Evolutionary conservation across 2,113 vertebrate genomes (phyloP).

Genomic region (Bostrychus sinensis): DNA sequence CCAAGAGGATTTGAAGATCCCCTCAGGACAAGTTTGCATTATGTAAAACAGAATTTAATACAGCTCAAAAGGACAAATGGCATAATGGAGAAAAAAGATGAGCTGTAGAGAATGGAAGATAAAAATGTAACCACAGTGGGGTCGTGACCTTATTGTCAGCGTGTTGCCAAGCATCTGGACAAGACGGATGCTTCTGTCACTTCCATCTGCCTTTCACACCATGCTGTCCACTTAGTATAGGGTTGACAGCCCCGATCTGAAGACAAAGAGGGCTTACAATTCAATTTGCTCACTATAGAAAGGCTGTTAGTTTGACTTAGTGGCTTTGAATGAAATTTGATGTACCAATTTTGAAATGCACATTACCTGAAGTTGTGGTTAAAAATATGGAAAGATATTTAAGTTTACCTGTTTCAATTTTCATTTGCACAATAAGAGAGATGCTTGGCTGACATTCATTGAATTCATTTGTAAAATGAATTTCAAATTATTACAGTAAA

Average conservation of each 20-base stretch:
- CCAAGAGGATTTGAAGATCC: constrained; percentile 27
- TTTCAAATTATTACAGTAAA: no score
- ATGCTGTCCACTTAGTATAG: background rate
- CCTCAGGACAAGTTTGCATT: constrained; percentile 23
- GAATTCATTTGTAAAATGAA: no score
- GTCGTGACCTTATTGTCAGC: constrained; percentile 44
- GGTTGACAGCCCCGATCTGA: background rate
- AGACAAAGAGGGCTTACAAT: background rate
- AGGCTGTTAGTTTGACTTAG: background rate
- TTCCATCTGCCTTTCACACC: constrained; percentile 47
- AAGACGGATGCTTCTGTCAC: constrained; percentile 40
- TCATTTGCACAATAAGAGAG: background rate
- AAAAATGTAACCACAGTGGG: constrained; percentile 10
- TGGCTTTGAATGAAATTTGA: background rate
- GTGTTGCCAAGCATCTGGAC: constrained; percentile 61
- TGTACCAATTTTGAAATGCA: constrained; percentile 1
- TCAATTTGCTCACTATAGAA: background rate
- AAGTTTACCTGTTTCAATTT: background rate
- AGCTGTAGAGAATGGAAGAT: background rate
- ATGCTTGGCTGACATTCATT: no score
- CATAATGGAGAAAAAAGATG: constrained; percentile 9
- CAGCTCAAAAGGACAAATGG: constrained; percentile 14
- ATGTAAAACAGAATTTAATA: constrained; percentile 29
- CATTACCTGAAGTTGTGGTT: background rate
- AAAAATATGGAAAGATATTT: background rate